Evolutionary conservation across 2,113 vertebrate species (phyloP).

Genomic region (Axis porcinus): DNA sequence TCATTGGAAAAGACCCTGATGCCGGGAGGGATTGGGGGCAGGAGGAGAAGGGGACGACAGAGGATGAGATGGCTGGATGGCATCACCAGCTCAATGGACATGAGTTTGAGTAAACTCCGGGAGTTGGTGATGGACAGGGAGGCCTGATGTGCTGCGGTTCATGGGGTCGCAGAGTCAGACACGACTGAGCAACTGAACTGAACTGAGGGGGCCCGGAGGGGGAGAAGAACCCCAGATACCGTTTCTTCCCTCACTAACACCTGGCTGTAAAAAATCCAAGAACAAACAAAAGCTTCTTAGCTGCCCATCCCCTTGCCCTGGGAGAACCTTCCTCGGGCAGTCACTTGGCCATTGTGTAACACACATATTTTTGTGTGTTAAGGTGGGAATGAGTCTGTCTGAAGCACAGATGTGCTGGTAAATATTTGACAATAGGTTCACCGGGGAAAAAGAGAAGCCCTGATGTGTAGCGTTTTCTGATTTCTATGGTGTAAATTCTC

Average conservation of each 20-base stretch:
- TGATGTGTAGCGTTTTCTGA: neutral
- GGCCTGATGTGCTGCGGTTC: accelerated
- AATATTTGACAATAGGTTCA: neutral
- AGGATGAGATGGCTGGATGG: neutral
- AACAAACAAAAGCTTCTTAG: neutral
- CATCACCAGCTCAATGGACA: accelerated
- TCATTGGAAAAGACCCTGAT: neutral
- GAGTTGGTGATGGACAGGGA: neutral
- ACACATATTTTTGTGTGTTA: neutral
- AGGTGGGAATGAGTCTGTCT: neutral
- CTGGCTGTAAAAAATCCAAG: neutral
- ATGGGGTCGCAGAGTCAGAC: accelerated
- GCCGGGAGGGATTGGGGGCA: neutral
- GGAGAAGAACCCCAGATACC: neutral
- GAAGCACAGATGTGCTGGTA: neutral
- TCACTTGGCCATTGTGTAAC: neutral
- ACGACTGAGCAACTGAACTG: accelerated
- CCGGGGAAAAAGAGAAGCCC: neutral
- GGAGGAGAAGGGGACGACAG: neutral
- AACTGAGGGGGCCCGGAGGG: neutral
- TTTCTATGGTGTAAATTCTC: neutral
- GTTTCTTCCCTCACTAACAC: neutral
- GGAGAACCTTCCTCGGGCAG: neutral
- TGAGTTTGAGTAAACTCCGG: neutral
- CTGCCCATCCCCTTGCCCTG: neutral